Conservation (phyloP, 2,888 invertebrate genomes). For the Dryobota labecula region DNA sequence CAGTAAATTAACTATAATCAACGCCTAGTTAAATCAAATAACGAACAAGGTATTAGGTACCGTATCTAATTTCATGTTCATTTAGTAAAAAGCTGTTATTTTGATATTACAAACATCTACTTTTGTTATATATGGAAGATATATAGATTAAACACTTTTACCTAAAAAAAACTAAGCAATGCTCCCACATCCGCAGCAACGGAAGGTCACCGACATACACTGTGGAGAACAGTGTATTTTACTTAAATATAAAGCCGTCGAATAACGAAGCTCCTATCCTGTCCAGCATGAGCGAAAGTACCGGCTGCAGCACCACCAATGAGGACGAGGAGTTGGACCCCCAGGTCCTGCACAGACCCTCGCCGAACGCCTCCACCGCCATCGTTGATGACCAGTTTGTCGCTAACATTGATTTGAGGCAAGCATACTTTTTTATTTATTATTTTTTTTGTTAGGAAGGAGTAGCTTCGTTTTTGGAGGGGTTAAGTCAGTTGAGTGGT, state of each 20-base stretch:
- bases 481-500: background rate
- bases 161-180: too few relatives aligned
- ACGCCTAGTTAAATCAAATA: too few relatives aligned
- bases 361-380: slow-evolving; percentile 65
- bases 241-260: slow-evolving; percentile 32
- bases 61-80: too few relatives aligned
- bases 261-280: slow-evolving; percentile 48
- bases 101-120: too few relatives aligned
- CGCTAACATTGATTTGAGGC: slow-evolving; percentile 84
- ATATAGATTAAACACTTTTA: too few relatives aligned
- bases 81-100: too few relatives aligned
- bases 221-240: slow-evolving; percentile 50
- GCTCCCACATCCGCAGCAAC: slow-evolving; percentile 32
- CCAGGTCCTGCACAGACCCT: slow-evolving; percentile 25
- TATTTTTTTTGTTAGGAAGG: slow-evolving; percentile 62
- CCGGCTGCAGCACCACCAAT: slow-evolving; percentile 75
- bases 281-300: slow-evolving; percentile 78
- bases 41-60: too few relatives aligned
- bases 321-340: slow-evolving; percentile 73
- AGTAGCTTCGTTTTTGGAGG: background rate
- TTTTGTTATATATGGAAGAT: too few relatives aligned
- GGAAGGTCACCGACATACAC: slow-evolving; percentile 8
- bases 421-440: slow-evolving; percentile 21
- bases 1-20: too few relatives aligned
- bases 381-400: slow-evolving; percentile 79